Evolutionary conservation across 2,113 vertebrate species (phyloP), one percentile per base, ranked within the genome.

Genomic region (Orycteropus afer): DNA sequence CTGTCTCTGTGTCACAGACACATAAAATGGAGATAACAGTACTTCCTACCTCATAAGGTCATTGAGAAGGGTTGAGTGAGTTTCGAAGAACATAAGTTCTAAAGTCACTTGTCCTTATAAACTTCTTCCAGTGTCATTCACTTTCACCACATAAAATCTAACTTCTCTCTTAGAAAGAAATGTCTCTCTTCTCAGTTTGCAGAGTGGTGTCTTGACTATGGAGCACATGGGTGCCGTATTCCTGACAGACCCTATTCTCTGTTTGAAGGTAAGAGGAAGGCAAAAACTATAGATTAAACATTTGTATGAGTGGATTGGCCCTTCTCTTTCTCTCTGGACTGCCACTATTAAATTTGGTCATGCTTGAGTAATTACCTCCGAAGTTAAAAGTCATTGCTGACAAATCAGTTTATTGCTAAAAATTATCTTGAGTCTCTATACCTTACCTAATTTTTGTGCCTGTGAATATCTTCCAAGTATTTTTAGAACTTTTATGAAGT

Each of bases 161-260:
- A 22, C n/a, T 34, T 37, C 25, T 1, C 63, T 53, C 22, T 11
- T 63, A 37, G 59, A 15, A 81, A 34, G 15, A 49, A 59, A 20
- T 5, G 0, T 69, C 49, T 90, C 7, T 73, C 73, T 96, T 22
- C 59, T 29, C 93, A 99, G 99, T 99, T 99, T 98, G 99, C 99
- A 12, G 99, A 99, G 95, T 99, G 99, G 99, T 99, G 99, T 98
- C 98, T 99, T 94, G 99, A 99, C 55, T 99, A 99, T 0, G 99
- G 99, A 79, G 99, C 99, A 1, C 99, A 99, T 5, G 99, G 99
- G 37, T 99, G 99, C 92, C 99, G 99, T 86, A 99, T 99, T 97
- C 99, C 99, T 15, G 99, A 99, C 97, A 98, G 99, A 93, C 99
- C 99, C 4, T 99, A 99, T 80, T 99, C 99, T 25, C 99, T 99